A percentile compares a stretch with the other conserved stretches of the same genome.
These are phyloP conservation scores for Callosobruchus maculatus DNA, from an alignment of 2,888 invertebrate species.

Conservation along the genomic window DNA sequence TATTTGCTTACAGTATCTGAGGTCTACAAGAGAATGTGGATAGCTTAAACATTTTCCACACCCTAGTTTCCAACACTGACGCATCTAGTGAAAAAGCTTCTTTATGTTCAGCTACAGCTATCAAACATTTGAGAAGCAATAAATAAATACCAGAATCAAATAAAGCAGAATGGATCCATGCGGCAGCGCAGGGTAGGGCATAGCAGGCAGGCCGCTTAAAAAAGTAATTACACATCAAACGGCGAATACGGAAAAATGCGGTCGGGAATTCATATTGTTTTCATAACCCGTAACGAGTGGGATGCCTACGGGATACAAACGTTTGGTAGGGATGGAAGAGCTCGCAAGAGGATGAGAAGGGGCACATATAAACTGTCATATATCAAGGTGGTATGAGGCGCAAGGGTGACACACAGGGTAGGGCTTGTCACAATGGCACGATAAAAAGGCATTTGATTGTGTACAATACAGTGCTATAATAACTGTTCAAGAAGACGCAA, in stretches of 20 bases:
- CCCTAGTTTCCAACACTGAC: background rate
- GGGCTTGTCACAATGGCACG: too few relatives aligned
- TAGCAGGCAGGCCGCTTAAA: conserved; percentile 31
- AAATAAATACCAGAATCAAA: conserved; percentile 45
- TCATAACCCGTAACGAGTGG: conserved; percentile 36
- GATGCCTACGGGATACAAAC: background rate
- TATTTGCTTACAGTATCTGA: too few relatives aligned
- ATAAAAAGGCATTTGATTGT: too few relatives aligned
- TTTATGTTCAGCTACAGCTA: conserved; percentile 1
- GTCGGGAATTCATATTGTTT: conserved; percentile 52
- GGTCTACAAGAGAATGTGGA: too few relatives aligned
- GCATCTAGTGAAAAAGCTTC: background rate
- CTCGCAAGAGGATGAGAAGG: conserved; percentile 24
- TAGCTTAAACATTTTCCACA: too few relatives aligned
- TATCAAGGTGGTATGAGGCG: conserved; percentile 43
- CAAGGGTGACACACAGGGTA: conserved; percentile 19
- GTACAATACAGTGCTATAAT: too few relatives aligned
- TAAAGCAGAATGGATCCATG: conserved; percentile 34
- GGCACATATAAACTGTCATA: conserved; percentile 44
- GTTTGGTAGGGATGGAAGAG: background rate
- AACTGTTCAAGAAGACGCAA: too few relatives aligned
- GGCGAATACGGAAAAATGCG: conserved; percentile 46
- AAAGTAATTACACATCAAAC: conserved; percentile 52
- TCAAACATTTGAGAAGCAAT: conserved; percentile 33
- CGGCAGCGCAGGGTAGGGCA: background rate